phyloP scores from a whole-genome alignment of 2,797 vertebrate genomes.

The Alauda arvensis region DNA sequence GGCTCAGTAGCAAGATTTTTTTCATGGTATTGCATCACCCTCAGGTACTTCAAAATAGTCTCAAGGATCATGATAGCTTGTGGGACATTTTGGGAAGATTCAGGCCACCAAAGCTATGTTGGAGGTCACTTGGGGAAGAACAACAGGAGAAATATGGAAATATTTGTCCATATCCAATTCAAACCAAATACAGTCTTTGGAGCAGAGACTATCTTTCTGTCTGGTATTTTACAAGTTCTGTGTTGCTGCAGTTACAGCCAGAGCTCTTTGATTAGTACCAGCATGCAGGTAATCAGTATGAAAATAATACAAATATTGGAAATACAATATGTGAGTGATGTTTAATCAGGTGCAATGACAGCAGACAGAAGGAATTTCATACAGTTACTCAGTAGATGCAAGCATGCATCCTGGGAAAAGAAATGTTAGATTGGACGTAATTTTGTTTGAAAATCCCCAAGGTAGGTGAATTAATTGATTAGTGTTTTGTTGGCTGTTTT shows the following conservation, averaged over 20 bases:
- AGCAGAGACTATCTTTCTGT: background rate
- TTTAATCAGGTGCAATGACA: constrained; percentile 18
- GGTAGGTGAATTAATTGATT: background rate
- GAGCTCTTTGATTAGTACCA: constrained; percentile 1
- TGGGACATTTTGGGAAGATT: background rate
- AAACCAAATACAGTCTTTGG: background rate
- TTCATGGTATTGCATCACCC: background rate
- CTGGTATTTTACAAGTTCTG: background rate
- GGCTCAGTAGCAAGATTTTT: background rate
- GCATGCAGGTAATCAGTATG: background rate
- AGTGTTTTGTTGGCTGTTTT: background rate
- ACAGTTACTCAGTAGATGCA: background rate
- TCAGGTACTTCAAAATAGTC: background rate
- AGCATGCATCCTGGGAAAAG: background rate
- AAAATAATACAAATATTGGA: constrained; percentile 12
- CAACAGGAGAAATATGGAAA: background rate
- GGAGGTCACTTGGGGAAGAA: background rate
- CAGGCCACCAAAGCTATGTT: background rate
- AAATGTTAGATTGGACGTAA: background rate
- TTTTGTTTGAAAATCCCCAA: background rate
- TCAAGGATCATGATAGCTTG: background rate
- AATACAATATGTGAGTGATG: background rate
- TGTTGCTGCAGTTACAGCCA: constrained; percentile 7
- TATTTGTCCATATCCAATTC: background rate
- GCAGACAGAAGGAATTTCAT: background rate